These are phyloP conservation scores for Stramonita haemastoma DNA, from an alignment of 2,888 invertebrate genomes.

Conservation along the genomic window DNA sequence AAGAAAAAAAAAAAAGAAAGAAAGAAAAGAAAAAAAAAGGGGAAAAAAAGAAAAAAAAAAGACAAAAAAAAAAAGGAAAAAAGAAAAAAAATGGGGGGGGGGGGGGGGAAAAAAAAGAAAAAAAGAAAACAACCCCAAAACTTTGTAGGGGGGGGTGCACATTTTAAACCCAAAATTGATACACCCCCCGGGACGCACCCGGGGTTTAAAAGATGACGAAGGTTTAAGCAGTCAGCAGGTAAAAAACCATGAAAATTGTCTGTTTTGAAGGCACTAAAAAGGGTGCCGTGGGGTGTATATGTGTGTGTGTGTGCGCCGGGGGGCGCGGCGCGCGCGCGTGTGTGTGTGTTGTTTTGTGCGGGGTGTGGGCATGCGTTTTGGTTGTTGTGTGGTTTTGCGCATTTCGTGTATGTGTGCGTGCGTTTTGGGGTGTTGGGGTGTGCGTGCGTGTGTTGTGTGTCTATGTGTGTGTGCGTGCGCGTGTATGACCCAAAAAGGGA, in stretches of 20 bases:
- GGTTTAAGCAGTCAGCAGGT: neutral
- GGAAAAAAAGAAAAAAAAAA: too few species aligned
- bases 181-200: too few species aligned
- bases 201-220: too few species aligned
- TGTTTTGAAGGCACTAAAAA: too few species aligned
- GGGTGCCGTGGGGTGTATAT: neutral
- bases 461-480: neutral
- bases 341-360: too few species aligned
- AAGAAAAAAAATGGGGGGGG: too few species aligned
- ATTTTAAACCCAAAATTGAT: too few species aligned
- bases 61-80: neutral
- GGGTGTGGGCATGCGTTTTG: too few species aligned
- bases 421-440: neutral
- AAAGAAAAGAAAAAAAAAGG: neutral
- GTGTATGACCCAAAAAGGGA: neutral
- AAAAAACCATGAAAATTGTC: neutral
- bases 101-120: neutral
- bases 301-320: constrained; percentile 2
- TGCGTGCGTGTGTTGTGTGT: constrained; percentile 14
- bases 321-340: neutral
- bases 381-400: too few species aligned
- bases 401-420: constrained; percentile 1
- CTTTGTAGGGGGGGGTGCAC: too few species aligned
- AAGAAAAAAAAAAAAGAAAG: neutral
- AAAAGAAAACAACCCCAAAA: neutral